Base-by-base conservation (phyloP, 2,888 invertebrate genomes). In the Heteropelma amictum region DNA sequence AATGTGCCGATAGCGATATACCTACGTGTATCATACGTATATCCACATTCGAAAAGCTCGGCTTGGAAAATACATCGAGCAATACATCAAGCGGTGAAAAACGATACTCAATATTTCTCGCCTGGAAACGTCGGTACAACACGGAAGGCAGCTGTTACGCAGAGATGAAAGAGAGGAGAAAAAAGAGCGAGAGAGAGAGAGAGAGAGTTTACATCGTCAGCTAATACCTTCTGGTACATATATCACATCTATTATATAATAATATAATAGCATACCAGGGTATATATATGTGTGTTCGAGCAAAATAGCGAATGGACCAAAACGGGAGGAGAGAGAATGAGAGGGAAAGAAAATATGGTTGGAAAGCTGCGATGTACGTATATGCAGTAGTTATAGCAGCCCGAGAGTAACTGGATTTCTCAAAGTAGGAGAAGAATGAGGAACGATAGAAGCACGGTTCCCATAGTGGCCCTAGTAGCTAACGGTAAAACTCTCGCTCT, bases 51-150 rank as follows among this genome's bases (percentile, higher is more conserved):
- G 49, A 40, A 51, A 26, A 26, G 35, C 45, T 47, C 42, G 45
- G 67, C 33, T 28, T 53, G 67, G 49, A 68, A 72, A 76, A 72
- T 76, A 76, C 68, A 68, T 72, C 51, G 61, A 49, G 71, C 68
- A 23, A 76, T 76, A 67, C 45, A 76, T 76, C 76, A 76, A 63
- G 56, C 45, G 56, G 68, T 76, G 71, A 76, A 76, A 76, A 76
- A 76, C 76, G 76, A 72, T 68, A 72, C 71, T 68, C 76, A 72
- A 76, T 76, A 76, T 76, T 76, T 76, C 72, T 72, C 76, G 68
- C 72, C 56, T 53, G 72, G 53, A 68, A 72, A 72, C 58, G 71
- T 67, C 51, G 63, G 72, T 68, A 58, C 71, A 72, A 76, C 76
- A 76, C 72, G 71, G 68, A 60, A 76, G 76, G 71, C 76, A 76